Evolutionary conservation across 2,888 invertebrate species (phyloP), one percentile per base, ranked within the genome.

Genomic region (Pecten maximus): DNA sequence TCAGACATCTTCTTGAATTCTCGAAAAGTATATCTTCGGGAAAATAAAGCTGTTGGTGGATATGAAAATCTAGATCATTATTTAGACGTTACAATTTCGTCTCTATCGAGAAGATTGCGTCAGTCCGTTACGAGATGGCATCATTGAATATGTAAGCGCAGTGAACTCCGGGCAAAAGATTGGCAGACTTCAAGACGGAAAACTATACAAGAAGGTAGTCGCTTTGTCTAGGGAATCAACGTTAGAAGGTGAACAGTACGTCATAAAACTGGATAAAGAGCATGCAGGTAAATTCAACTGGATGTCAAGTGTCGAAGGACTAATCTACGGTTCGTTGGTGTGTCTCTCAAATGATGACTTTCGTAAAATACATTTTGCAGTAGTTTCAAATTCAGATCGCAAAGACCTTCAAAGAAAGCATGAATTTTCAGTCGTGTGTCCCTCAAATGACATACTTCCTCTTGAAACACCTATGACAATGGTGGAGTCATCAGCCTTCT

Each of bases 401-500:
- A 35, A 74, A 8, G 15, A 6, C 16, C 87, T 92, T 40, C 48
- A 88, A 2, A 50, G 40, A 28, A 40, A 35, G n/a, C 40, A 87
- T 2, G 35, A 35, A 28, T 90, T 92, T 50, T 50, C 88, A 48
- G 88, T 88, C 44, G 54, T 91, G 40, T 35, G 89, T 40, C 60
- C 54, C n/a, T 12, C 3, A 0, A 19, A 44, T n/a, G 23, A 60
- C 40, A 87, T 39, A 0, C 4, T 74, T 16, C 74, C 98, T 98
- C 94, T 98, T 98, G 0, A 97, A 98, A 89, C 97, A 97, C 93
- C 98, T 98, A n/a, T 95, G 98, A 91, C 97, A 0, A 98, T 98
- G 98, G 97, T 98, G 0, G 98, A 98, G 96, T 98, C 98, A 88
- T 98, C 98, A 89, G 98, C 98, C 0, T 98, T 98, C 96, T 98